These are phyloP conservation scores for Gobio gobio DNA, from an alignment of 2,113 vertebrate species.

Conservation along the genomic window DNA sequence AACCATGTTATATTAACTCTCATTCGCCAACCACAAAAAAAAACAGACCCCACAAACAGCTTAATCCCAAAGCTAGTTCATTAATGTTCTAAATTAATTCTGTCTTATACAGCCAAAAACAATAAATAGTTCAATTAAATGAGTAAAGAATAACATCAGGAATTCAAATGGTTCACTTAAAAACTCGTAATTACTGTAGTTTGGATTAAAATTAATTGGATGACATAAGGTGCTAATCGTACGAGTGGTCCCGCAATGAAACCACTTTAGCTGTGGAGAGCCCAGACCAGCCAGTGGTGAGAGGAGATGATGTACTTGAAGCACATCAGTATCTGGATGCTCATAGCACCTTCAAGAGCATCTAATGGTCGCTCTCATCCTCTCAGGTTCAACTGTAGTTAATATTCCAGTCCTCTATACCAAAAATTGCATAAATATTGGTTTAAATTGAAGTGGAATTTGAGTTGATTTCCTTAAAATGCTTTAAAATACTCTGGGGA, in stretches of 20 bases:
- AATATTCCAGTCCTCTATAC: background rate
- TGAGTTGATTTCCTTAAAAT: background rate
- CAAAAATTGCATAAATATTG: background rate
- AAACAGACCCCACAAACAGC: conserved; percentile 6
- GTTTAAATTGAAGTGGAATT: background rate
- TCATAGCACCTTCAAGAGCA: conserved; percentile 33
- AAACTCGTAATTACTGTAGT: conserved; percentile 54
- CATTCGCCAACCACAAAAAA: background rate
- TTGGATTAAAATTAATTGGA: conserved; percentile 62
- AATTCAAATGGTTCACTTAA: conserved; percentile 20
- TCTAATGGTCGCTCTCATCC: background rate
- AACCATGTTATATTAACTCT: conserved; percentile 50
- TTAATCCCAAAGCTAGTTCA: conserved; percentile 28
- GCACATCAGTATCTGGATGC: background rate
- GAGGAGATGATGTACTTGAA: conserved; percentile 33
- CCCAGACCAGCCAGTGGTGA: conserved; percentile 49
- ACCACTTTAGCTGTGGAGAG: conserved; percentile 22
- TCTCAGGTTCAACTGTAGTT: conserved; percentile 10
- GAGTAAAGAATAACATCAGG: background rate
- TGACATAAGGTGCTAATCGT: conserved; percentile 52
- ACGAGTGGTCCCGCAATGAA: conserved; percentile 56
- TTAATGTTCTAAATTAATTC: conserved; percentile 31
- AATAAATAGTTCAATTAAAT: conserved; percentile 25
- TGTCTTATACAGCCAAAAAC: conserved; percentile 1
- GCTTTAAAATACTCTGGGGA: background rate